Evolutionary conservation across 2,797 vertebrate species (phyloP), one percentile per base, ranked within the genome.

Genomic region (Chelon auratus): DNA sequence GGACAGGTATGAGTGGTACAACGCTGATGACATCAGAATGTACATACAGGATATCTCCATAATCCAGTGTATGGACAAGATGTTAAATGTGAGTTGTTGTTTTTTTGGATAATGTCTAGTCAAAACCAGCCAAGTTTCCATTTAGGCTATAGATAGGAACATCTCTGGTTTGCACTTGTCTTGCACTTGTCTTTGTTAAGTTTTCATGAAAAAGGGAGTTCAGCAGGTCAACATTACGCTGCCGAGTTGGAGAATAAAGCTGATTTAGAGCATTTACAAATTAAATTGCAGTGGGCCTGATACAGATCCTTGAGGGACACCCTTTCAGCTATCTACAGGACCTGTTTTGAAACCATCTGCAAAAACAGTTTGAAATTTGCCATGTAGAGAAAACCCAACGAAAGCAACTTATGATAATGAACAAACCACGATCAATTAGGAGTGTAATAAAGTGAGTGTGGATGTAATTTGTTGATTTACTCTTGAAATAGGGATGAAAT

Each of bases 321-420:
- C 22, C 4, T 51, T 51, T 51, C 5, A 13, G 13, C 11, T 9
- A 2, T 51, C 20, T 51, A 18, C 11, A 24, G 11, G 12, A 43
- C 22, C 36, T 62, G 45, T 37, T 62, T 9, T 15, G 18, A 62
- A 50, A 20, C 30, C 45, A 50, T 48, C 45, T 48, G 26, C 43
- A 63, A 17, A 20, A 51, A 51, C 50, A 13, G 22, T 24, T 51
- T 51, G 48, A 13, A 51, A 17, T 15, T n/a, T 50, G 37, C 47
- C 47, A 61, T 42, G 8, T 5, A 17, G 14, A 52, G 18, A 50
- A 52, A 39, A 13, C 14, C 18, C n/a, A 37, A 22, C 2, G 24
- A 48, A 36, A 9, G 45, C 10, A 26, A 20, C 22, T 45, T 45
- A 45, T 13, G 15, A 47, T 33, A 18, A 51, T 11, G 13, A 62